Conservation (phyloP, 2,888 invertebrate species). For the Mesoligia furuncula region DNA sequence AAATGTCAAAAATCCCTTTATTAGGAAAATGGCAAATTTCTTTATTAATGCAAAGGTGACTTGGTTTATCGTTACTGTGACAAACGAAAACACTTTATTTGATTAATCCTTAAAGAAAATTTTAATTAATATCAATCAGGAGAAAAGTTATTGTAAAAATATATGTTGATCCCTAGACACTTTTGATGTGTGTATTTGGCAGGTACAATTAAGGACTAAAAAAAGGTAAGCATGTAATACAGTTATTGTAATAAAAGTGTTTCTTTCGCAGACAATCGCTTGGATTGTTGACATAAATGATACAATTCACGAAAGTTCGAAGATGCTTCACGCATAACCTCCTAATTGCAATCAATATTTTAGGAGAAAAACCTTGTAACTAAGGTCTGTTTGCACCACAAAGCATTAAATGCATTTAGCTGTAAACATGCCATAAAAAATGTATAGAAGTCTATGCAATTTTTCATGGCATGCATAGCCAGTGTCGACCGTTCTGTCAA, state of each 20-base stretch:
- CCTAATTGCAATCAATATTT: too few relatives aligned
- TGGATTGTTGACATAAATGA: background rate
- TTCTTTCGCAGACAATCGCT: background rate
- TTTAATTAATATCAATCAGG: too few relatives aligned
- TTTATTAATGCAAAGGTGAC: too few relatives aligned
- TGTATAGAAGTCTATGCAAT: background rate
- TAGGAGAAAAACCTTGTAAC: background rate
- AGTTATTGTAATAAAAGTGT: background rate
- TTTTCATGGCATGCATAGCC: background rate
- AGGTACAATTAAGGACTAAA: background rate
- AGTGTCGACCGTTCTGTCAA: background rate
- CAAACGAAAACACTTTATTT: too few relatives aligned
- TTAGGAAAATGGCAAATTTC: too few relatives aligned
- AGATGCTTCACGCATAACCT: too few relatives aligned
- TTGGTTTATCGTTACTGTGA: too few relatives aligned
- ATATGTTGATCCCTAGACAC: too few relatives aligned
- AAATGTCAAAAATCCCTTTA: too few relatives aligned
- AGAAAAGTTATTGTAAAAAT: too few relatives aligned
- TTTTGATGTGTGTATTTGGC: slow-evolving; percentile 19
- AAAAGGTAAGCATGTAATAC: background rate
- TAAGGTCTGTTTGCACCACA: background rate
- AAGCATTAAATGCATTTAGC: background rate
- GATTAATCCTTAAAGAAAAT: too few relatives aligned
- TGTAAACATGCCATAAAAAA: background rate
- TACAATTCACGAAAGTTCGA: background rate